These are phyloP conservation scores for Cossypha niveicapilla DNA, from an alignment of 2,797 vertebrate species.

Conservation along the genomic window DNA sequence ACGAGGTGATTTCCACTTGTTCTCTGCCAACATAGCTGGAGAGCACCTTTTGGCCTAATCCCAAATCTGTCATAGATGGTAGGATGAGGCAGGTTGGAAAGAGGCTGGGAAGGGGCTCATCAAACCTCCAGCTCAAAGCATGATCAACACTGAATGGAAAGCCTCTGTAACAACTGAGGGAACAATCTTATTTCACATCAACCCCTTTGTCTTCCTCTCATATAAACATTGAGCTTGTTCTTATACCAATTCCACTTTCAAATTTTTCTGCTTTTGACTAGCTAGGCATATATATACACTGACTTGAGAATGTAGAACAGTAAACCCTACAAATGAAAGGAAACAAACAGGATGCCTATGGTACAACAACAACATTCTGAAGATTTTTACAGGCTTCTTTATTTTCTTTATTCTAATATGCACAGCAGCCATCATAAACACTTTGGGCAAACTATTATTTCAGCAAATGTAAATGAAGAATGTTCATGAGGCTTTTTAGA, in stretches of 20 bases:
- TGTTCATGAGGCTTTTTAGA: background rate
- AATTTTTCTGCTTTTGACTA: background rate
- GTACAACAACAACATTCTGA: background rate
- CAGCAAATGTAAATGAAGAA: background rate
- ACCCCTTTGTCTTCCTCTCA: background rate
- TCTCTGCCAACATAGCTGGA: background rate
- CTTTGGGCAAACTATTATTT: background rate
- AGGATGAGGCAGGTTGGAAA: background rate
- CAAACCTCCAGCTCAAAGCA: background rate
- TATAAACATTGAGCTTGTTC: background rate
- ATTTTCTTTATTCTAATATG: background rate
- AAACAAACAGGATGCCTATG: background rate
- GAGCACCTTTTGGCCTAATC: background rate
- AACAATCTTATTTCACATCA: background rate
- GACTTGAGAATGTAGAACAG: background rate
- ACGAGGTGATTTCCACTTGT: background rate
- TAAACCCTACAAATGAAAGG: background rate
- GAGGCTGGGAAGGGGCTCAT: background rate
- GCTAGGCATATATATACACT: background rate
- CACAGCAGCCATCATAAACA: background rate
- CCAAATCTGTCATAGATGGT: rapidly evolving
- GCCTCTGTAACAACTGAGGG: background rate
- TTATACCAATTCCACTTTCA: background rate
- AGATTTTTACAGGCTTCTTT: background rate
- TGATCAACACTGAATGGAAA: background rate